Percentiles rank a stretch among this genome's conserved stretches.
Conservation (phyloP, 2,888 invertebrate species). For the Saturnia pavonia region DNA sequence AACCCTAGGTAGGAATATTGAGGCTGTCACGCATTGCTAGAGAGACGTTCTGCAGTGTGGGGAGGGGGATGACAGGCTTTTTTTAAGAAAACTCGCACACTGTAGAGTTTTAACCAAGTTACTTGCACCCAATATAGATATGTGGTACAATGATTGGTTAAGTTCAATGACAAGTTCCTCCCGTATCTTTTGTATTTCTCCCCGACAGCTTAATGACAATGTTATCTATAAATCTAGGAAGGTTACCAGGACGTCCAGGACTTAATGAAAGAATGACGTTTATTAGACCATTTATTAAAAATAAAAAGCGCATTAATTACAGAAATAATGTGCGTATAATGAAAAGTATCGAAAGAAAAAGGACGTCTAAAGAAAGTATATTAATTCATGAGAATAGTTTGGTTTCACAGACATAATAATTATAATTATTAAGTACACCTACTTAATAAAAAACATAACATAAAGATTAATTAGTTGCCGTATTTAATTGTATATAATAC, state of each 20-base stretch:
- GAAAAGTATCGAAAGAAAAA: constrained; percentile 59
- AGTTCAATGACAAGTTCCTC: too few species aligned
- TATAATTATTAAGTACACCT: constrained; percentile 66
- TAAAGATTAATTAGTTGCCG: constrained; percentile 44
- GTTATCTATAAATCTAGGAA: neutral
- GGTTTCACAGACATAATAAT: constrained; percentile 60
- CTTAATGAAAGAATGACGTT: constrained; percentile 35
- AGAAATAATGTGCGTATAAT: constrained; percentile 77
- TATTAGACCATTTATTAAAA: constrained; percentile 77
- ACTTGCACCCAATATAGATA: too few species aligned
- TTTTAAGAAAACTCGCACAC: too few species aligned
- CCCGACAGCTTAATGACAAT: too few species aligned
- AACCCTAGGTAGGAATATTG: too few species aligned
- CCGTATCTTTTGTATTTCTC: too few species aligned
- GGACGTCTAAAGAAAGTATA: constrained; percentile 50
- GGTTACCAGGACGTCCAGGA: too few species aligned
- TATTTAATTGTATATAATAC: constrained; percentile 70
- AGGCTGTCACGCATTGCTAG: too few species aligned
- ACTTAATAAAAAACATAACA: constrained; percentile 45
- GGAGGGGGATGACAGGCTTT: too few species aligned
- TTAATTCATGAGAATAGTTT: constrained; percentile 62
- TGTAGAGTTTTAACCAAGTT: too few species aligned
- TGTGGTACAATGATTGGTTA: too few species aligned
- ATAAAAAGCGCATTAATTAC: constrained; percentile 76
- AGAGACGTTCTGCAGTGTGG: too few species aligned